Conservation (phyloP, 35 echinoderm and acorn worm species). For the Holothuria glaberrima region DNA sequence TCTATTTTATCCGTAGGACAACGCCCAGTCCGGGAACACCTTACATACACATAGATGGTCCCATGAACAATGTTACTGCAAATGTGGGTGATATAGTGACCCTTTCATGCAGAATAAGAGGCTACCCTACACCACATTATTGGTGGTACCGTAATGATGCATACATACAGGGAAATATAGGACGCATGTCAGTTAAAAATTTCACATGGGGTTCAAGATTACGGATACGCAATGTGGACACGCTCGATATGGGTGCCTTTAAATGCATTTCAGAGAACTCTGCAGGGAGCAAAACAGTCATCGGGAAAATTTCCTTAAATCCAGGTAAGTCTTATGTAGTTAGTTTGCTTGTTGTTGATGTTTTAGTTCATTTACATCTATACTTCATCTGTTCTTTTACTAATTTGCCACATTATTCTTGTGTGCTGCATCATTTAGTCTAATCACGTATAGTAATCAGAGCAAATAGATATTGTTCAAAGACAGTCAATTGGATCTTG, state of each 20-base stretch:
- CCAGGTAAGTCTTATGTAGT: slow-evolving; percentile 62
- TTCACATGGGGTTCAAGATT: slow-evolving; percentile 82
- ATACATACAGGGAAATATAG: slow-evolving; percentile 58
- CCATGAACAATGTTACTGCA: slow-evolving; percentile 87
- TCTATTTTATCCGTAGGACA: slow-evolving; percentile 42
- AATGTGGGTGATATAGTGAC: slow-evolving; percentile 70
- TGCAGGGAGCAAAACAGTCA: slow-evolving; percentile 57
- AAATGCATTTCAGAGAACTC: slow-evolving; percentile 83
- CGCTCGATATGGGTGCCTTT: slow-evolving; percentile 82
- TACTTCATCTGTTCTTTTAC: no score
- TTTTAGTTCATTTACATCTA: no score
- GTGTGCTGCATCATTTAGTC: no score
- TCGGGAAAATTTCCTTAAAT: slow-evolving; percentile 65
- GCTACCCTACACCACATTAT: slow-evolving; percentile 73
- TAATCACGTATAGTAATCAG: no score
- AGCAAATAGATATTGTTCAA: no score
- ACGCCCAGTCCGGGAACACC: slow-evolving; percentile 67
- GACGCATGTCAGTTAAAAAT: slow-evolving; percentile 70
- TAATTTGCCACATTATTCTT: no score
- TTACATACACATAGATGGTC: slow-evolving; percentile 69
- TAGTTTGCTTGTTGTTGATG: no score
- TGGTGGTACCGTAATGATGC: slow-evolving; percentile 91
- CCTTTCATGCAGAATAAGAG: slow-evolving; percentile 79
- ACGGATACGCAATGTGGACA: slow-evolving; percentile 78
- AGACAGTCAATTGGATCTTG: no score